These are phyloP conservation scores for Distichodus sexfasciatus DNA, from an alignment of 2,797 vertebrate genomes.

Conservation along the genomic window DNA sequence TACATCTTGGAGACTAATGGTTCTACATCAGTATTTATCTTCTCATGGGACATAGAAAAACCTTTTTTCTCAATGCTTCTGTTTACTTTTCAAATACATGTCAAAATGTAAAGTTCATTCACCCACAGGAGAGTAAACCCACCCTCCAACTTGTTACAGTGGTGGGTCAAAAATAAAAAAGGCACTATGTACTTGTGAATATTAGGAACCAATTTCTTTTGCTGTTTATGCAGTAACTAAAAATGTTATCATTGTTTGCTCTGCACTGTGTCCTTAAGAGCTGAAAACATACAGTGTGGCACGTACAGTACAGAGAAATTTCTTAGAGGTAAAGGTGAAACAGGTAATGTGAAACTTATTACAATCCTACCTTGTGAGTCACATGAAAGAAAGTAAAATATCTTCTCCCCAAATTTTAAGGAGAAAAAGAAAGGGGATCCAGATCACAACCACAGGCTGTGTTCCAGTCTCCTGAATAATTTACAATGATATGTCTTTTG, in stretches of 20 bases:
- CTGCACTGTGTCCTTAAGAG: background rate
- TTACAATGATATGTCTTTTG: no score
- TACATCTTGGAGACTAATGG: slow-evolving; percentile 11
- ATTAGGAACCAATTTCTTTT: no score
- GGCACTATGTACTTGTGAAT: background rate
- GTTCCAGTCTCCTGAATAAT: no score
- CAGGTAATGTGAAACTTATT: background rate
- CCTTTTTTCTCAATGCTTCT: background rate
- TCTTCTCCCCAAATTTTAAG: background rate
- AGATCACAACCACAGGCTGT: no score
- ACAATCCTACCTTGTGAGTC: background rate
- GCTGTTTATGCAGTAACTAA: no score
- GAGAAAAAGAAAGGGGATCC: background rate
- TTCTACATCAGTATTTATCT: slow-evolving; percentile 4
- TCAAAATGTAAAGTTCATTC: slow-evolving; percentile 28
- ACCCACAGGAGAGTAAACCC: background rate
- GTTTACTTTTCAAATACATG: slow-evolving; percentile 10
- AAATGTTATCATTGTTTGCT: no score
- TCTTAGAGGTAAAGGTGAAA: background rate
- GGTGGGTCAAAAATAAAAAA: background rate
- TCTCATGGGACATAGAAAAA: slow-evolving; percentile 18
- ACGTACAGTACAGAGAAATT: background rate
- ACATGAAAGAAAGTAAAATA: background rate
- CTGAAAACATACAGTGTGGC: background rate
- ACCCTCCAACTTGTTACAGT: background rate